Conservation (phyloP, 2,113 vertebrate species). For the Cygnus atratus region DNA sequence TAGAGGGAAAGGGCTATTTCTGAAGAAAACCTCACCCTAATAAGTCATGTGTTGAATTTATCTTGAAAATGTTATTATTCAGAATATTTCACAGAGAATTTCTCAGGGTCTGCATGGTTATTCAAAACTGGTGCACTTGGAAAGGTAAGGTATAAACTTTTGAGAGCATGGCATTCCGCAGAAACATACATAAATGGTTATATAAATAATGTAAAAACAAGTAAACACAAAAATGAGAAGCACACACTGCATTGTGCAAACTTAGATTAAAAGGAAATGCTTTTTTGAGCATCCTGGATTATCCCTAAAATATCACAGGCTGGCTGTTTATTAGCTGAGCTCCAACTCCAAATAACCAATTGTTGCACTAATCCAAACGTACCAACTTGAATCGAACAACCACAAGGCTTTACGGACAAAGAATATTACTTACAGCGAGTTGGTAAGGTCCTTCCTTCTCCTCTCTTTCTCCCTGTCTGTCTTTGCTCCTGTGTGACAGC, state of each 20-base stretch:
- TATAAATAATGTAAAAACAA: not conserved
- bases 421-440: slow-evolving; percentile 73
- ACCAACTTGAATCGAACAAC: not conserved
- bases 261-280: not conserved
- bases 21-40: not conserved
- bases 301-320: not conserved
- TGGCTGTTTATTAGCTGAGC: not conserved
- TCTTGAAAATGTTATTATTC: not conserved
- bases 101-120: not conserved
- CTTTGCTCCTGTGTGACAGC: slow-evolving; percentile 68
- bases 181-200: not conserved
- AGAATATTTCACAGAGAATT: not conserved
- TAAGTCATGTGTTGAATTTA: not conserved
- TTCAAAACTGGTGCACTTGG: not conserved
- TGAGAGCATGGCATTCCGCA: not conserved
- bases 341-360: not conserved
- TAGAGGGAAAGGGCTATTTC: not conserved
- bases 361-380: not conserved
- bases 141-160: slow-evolving; percentile 5
- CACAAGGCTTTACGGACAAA: slow-evolving; percentile 22
- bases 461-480: not conserved
- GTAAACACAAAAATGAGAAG: not conserved
- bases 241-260: not conserved
- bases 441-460: not conserved
- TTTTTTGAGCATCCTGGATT: not conserved